Base-by-base conservation (phyloP, 92 coral and sea anemone species). In the Siderastrea radians region DNA sequence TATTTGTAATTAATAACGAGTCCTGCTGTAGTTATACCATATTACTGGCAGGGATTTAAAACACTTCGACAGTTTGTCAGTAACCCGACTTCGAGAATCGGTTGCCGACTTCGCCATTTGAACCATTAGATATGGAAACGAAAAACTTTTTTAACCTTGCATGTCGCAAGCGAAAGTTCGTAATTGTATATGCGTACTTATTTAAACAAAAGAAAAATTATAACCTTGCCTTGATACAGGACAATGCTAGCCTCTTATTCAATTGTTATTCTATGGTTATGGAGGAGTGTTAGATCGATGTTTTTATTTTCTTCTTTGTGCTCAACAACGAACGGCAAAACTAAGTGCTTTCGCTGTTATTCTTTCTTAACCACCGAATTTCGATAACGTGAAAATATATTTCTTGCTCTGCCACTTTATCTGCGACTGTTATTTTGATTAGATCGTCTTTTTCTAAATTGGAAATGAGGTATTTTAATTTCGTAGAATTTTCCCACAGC, bases 1-100 rank as follows among this genome's bases (percentile, higher is more conserved):
- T 85, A 85, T 85, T 85, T 78, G 89, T 57, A 85, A 85, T 85
- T 85, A 85, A 85, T 85, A 68, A 47, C 89, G 14, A 76, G 83
- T 75, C 69, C 73, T 65, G 52, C 69, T n/a, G 83, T 26, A 53
- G 89, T 5, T 63, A 68, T 44, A 76, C 15, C 68, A 44, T 77
- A 65, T 85, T 45, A 65, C n/a, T 85, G 82, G 44, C 88, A 67
- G 75, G 78, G 59, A 73, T 10, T 73, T 72, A 74, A 72, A 84
- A 38, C 80, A 6, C 71, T 72, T 74, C 51, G 87, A 84, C 70
- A 72, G 51, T 49, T 73, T 72, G 79, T 71, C 80, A 69, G 77
- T 53, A n/a, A 57, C 10, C 13, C 70, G 52, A 52, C 50, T 70
- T 70, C 45, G 57, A 52, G 16, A 44, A 2, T 4, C 8, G 38